Base-by-base conservation (phyloP, 2,888 invertebrate genomes). In the Teleogryllus oceanicus region DNA sequence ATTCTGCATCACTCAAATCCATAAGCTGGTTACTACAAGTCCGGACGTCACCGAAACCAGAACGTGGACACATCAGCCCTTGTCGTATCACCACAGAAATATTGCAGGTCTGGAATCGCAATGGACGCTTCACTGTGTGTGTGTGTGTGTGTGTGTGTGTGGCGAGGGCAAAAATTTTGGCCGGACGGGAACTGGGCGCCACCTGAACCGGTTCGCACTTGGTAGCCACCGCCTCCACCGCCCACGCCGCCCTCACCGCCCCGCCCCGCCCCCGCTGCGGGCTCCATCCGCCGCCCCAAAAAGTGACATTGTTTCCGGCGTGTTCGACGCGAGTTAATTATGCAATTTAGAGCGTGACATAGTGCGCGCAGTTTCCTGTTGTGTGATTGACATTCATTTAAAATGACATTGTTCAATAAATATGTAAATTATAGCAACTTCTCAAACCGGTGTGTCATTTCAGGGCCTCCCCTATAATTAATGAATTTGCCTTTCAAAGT, bases 311-410 rank as follows among this genome's bases (percentile, higher is more conserved):
- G 62, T 62, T 62, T 62, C 62, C 62, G 13, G 62, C 62, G 62
- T 62, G 62, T 62, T 62, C 62, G 62, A 62, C 62, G 62, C 62
- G n/a, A 62, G 62, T 62, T 62, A 62, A 62, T 62, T 62, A 62
- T 62, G 62, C 62, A 62, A 62, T 62, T 62, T 62, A 62, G 62
- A 62, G 62, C 62, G 62, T 62, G 62, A 62, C 62, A 62, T 62
- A 62, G 62, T 62, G 62, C 62, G 62, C 62, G n/a, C 62, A 62
- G 62, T 62, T 62, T 62, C 62, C 62, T 62, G 62, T 62, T 62
- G 62, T 62, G 62, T n/a, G 62, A 62, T 62, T 62, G 62, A 62
- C 62, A 62, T 62, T 62, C 62, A 62, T 62, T 62, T 62, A 62
- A 62, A 62, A 62, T 62, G 62, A 62, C 62, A 62, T 62, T 62